Conservation (phyloP, 2,797 vertebrate genomes). For the Lacerta bilineata region DNA sequence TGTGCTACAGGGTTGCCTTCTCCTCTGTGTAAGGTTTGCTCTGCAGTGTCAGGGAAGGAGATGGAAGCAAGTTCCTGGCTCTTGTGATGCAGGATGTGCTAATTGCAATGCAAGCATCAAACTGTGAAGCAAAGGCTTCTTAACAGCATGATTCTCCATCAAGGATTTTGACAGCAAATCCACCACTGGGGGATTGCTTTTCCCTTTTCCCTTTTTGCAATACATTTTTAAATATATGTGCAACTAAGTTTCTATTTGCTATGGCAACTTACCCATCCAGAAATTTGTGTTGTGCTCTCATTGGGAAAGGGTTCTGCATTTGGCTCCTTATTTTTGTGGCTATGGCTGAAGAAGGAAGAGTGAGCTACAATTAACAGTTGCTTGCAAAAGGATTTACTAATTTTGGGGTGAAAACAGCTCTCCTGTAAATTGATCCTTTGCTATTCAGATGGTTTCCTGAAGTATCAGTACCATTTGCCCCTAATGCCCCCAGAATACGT, state of each 20-base stretch:
- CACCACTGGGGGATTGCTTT: neutral
- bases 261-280: slow-evolving; percentile 23
- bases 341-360: neutral
- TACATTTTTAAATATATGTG: fast-evolving
- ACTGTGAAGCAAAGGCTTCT: slow-evolving; percentile 28
- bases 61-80: neutral
- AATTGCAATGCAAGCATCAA: slow-evolving; percentile 40
- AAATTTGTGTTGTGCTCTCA: neutral
- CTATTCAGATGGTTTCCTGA: neutral
- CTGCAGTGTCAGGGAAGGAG: neutral
- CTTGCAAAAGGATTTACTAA: neutral
- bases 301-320: neutral
- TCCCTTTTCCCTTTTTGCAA: neutral
- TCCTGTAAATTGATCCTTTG: neutral
- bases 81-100: neutral
- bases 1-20: neutral
- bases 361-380: slow-evolving; percentile 28
- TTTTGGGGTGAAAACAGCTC: slow-evolving; percentile 22
- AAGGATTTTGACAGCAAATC: slow-evolving; percentile 26
- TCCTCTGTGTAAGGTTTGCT: neutral
- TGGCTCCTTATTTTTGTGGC: neutral
- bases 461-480: neutral
- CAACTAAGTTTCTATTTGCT: slow-evolving; percentile 27
- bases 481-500: neutral
- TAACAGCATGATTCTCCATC: slow-evolving; percentile 21